Percentiles rank a stretch among this genome's conserved stretches.
These are phyloP conservation scores for Tinamus major DNA, from an alignment of 2,797 vertebrate genomes.

Conservation along the genomic window DNA sequence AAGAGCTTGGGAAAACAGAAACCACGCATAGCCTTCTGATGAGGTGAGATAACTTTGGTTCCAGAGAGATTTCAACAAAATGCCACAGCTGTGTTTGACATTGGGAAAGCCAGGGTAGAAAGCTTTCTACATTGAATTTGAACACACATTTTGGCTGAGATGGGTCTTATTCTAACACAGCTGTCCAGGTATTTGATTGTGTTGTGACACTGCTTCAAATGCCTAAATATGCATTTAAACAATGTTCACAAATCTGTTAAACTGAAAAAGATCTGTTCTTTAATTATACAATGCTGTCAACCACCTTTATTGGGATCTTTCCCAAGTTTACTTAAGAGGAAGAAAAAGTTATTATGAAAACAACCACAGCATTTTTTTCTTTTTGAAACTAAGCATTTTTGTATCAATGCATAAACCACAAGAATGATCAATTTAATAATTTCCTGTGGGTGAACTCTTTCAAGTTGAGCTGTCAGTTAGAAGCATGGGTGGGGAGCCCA, in stretches of 20 bases:
- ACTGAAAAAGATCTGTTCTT: conserved; percentile 58
- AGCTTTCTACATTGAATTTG: conserved; percentile 12
- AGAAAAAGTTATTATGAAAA: conserved; percentile 79
- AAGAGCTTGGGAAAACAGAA: conserved; percentile 11
- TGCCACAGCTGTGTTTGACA: conserved; percentile 49
- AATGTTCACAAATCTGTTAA: conserved; percentile 56
- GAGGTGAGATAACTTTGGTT: conserved; percentile 47
- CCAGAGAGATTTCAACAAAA: conserved; percentile 54
- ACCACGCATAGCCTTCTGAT: conserved; percentile 2
- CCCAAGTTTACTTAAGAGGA: conserved; percentile 80
- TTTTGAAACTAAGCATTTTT: conserved; percentile 63
- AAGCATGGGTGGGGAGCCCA: conserved; percentile 49
- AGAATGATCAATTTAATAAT: conserved; percentile 79
- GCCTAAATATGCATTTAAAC: conserved; percentile 57
- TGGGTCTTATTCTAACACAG: not conserved
- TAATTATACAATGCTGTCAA: conserved; percentile 70
- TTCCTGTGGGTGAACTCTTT: conserved; percentile 79
- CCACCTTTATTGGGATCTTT: conserved; percentile 66
- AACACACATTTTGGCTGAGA: conserved; percentile 34
- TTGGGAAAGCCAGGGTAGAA: not conserved
- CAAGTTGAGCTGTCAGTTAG: conserved; percentile 76
- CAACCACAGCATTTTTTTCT: conserved; percentile 53
- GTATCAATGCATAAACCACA: conserved; percentile 79
- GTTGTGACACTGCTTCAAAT: conserved; percentile 30
- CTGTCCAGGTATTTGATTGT: not conserved